Conservation (phyloP, 53 echinoderm and acorn worm species). For the Echinarachnius parma region DNA sequence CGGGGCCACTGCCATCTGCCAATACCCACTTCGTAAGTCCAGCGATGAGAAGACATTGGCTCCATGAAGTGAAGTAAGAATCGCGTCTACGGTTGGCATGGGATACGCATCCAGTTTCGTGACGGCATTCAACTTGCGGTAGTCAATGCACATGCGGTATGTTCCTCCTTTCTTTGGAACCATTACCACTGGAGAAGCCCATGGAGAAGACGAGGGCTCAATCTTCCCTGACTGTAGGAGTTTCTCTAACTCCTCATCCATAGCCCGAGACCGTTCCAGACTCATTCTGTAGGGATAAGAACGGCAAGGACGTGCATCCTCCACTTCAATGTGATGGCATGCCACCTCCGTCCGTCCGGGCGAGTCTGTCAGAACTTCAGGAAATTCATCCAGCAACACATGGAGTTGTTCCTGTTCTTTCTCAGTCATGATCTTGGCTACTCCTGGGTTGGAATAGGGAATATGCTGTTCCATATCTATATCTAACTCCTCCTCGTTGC, state of each 20-base stretch:
- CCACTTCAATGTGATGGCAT: slow-evolving; percentile 14
- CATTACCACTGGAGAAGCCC: no score
- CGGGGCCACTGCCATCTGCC: slow-evolving; percentile 28
- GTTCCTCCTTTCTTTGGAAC: slow-evolving; percentile 17
- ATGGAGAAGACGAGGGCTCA: no score
- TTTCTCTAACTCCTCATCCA: not conserved
- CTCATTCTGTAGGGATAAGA: not conserved
- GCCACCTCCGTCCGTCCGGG: slow-evolving; percentile 16
- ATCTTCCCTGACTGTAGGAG: slow-evolving; percentile 20
- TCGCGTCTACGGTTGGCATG: not conserved
- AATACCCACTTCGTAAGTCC: slow-evolving; percentile 37
- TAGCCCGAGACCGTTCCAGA: not conserved
- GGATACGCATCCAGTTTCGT: slow-evolving; percentile 35
- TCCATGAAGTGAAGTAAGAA: slow-evolving; percentile 10
- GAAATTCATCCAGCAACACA: slow-evolving; percentile 17
- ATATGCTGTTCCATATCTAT: not conserved
- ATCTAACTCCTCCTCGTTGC: not conserved
- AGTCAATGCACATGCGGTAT: slow-evolving; percentile 47
- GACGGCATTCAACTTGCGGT: slow-evolving; percentile 32
- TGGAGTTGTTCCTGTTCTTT: not conserved
- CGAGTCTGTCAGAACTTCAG: not conserved
- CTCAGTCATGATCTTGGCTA: not conserved
- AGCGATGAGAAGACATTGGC: slow-evolving; percentile 28
- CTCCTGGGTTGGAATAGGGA: not conserved
- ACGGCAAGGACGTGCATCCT: slow-evolving; percentile 3